These are phyloP conservation scores for Abrostola tripartita DNA, from an alignment of 2,888 invertebrate genomes.

Conservation along the genomic window DNA sequence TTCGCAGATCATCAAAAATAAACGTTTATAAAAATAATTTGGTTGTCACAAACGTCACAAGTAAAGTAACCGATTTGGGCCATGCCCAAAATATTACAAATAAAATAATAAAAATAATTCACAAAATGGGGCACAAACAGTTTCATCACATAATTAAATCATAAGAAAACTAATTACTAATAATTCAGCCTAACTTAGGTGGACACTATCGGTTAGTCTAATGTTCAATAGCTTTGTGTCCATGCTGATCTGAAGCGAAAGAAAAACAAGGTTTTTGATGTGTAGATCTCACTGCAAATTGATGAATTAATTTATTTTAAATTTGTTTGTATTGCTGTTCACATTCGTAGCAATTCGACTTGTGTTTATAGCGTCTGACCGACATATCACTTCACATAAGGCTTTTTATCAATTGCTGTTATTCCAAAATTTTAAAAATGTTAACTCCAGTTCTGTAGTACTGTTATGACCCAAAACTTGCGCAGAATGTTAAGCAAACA, in stretches of 20 bases:
- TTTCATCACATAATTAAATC: neutral
- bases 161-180: neutral
- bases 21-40: constrained; percentile 3
- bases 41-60: constrained; percentile 15
- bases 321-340: neutral
- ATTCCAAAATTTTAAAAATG: neutral
- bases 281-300: neutral
- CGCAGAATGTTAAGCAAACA: constrained; percentile 3
- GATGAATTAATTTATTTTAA: neutral
- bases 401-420: neutral
- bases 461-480: neutral
- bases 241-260: constrained; percentile 2
- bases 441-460: neutral
- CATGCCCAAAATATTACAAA: neutral
- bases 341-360: neutral
- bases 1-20: neutral
- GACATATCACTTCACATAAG: no score
- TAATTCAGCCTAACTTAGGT: neutral
- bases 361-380: no score
- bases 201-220: neutral
- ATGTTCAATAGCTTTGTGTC: neutral
- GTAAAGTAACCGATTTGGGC: constrained; percentile 2
- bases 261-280: constrained; percentile 3
- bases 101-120: constrained; percentile 3
- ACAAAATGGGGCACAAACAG: neutral